Conservation (phyloP, 1,140 invertebrate genomes). For the Drosophila equinoxialis region DNA sequence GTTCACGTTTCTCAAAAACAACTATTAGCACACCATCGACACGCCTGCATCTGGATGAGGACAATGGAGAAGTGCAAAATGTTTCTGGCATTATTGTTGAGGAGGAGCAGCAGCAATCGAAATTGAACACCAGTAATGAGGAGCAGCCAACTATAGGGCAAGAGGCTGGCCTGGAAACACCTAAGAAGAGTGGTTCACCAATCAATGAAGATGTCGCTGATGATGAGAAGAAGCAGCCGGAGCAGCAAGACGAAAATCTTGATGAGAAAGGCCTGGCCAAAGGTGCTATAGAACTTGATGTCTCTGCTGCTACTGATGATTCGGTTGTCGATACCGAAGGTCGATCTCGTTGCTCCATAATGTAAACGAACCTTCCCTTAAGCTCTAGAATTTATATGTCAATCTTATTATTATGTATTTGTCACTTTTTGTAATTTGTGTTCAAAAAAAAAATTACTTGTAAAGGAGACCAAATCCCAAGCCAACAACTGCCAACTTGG, state of each 20-base stretch:
- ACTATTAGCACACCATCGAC: slow-evolving; percentile 54
- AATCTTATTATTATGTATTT: slow-evolving; percentile 27
- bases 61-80: slow-evolving; percentile 62
- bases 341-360: slow-evolving; percentile 70
- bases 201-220: slow-evolving; percentile 17
- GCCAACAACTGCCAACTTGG: neutral
- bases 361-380: slow-evolving; percentile 55
- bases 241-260: slow-evolving; percentile 25
- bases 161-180: slow-evolving; percentile 59
- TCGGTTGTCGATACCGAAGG: slow-evolving; percentile 24
- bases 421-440: slow-evolving; percentile 60
- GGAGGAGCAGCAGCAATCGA: slow-evolving; percentile 50
- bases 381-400: slow-evolving; percentile 47
- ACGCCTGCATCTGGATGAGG: slow-evolving; percentile 50
- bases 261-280: slow-evolving; percentile 26
- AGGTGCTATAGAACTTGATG: slow-evolving; percentile 19
- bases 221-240: slow-evolving; percentile 21
- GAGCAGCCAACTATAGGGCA: slow-evolving; percentile 56
- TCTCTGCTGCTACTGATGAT: slow-evolving; percentile 26
- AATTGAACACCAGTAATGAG: slow-evolving; percentile 31
- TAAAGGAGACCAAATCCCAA: slow-evolving; percentile 40
- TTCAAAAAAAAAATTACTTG: slow-evolving; percentile 45
- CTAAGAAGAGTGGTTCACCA: slow-evolving; percentile 46
- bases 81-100: slow-evolving; percentile 65
- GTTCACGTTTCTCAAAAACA: slow-evolving; percentile 67